phyloP scores from a whole-genome alignment of 2,797 vertebrate genomes.

The Pseudocheirus occidentalis region DNA sequence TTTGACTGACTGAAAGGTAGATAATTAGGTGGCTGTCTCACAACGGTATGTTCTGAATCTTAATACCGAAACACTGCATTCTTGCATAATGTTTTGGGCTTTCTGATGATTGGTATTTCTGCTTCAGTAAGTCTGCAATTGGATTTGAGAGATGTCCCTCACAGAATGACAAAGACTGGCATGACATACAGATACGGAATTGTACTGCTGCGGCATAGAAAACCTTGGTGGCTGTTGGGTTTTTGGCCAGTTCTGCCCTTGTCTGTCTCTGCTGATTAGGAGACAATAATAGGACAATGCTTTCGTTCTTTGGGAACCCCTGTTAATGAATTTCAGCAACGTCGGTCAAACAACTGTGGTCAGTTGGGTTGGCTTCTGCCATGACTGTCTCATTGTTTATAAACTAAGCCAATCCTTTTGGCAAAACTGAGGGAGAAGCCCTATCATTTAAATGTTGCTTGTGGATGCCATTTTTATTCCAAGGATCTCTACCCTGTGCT shows the following conservation, averaged over 20 bases:
- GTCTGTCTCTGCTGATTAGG: background rate
- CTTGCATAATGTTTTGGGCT: slow-evolving; percentile 5
- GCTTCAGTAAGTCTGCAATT: slow-evolving; percentile 26
- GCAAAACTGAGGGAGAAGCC: background rate
- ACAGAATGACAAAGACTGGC: background rate
- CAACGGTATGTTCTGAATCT: background rate
- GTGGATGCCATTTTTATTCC: background rate
- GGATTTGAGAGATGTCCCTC: background rate
- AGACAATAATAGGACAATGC: background rate
- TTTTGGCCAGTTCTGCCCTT: background rate
- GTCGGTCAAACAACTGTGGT: background rate
- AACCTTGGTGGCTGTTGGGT: background rate
- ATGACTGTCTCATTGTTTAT: background rate
- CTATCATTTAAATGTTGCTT: slow-evolving; percentile 6
- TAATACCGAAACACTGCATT: slow-evolving; percentile 23
- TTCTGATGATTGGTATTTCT: slow-evolving; percentile 50
- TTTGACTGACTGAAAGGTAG: background rate
- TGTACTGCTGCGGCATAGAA: background rate
- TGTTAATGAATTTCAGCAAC: background rate
- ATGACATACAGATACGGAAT: background rate
- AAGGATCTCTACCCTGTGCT: background rate
- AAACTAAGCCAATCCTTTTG: background rate
- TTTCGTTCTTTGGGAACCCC: background rate
- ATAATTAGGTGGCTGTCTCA: fast-evolving
- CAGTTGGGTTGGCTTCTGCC: background rate